Evolutionary conservation across 53 echinoderm and acorn worm genomes (phyloP), one percentile per base, ranked within the genome.

Genomic region (Luidia sarsii): DNA sequence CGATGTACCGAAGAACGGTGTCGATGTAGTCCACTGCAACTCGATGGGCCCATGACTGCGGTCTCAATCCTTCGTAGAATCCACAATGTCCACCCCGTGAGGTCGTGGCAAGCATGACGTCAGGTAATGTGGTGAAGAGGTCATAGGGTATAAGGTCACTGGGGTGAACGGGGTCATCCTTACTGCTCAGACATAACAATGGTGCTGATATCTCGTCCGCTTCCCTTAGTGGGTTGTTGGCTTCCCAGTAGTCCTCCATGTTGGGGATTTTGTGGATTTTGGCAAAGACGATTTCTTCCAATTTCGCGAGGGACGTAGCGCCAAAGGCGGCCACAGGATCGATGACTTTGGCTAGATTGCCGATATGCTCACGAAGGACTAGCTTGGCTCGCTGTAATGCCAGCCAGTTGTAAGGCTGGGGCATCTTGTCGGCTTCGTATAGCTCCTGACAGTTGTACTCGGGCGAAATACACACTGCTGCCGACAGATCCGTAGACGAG

Each of bases 151-250:
- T 84, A 22, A 84, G 41, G 21, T 65, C 81, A 69, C 66, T 57
- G 10, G 75, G 75, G 3, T 81, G 81, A 43, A 95, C 64, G 0
- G 95, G 95, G 57, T 95, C 95, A 49, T 95, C 95, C 13, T 81
- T 61, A 65, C 89, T 84, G 65, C 92, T 92, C 6, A 95, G 85
- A 62, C 95, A 95, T 24, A 95, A 82, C 34, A 95, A 43, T 34
- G 95, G 95, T 5, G 92, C 73, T 7, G 92, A 92, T 21, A 95
- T 90, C 65, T 95, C 95, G 67, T 95, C 95, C 13, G 87, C 90
- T 25, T 95, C 95, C 10, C 92, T 63, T 31, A 95, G 66, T 1
- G 92, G 90, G 24, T 92, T 88, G 52, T 95, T 92, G 29, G 83
- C 75, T 68, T 95, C 95, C 90, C 90, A 95, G 75, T 92, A 92